Evolutionary conservation across 2,888 invertebrate species (phyloP), one percentile per base, ranked within the genome.

Genomic region (Rhorus exstirpatorius): DNA sequence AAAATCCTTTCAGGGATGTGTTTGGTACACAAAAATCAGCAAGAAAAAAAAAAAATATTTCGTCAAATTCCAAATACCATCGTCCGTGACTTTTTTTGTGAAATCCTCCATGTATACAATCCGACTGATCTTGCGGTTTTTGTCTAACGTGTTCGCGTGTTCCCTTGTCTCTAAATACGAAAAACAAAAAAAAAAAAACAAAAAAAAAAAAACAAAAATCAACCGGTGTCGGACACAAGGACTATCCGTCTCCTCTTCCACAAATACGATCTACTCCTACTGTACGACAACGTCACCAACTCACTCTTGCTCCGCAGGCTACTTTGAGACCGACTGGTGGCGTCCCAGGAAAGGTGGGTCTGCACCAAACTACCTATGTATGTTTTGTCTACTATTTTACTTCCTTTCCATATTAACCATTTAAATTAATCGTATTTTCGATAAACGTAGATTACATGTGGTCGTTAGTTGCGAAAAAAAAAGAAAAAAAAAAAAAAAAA

Each of bases 291-390:
- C 93, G 91, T 91, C 92, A 92, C 91, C 93, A 93, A 92, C 92
- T 93, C 92, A 93, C 92, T 93, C 91, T 93, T 93, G 92, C 93
- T 96, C 97, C 97, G 97, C 97, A 98, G 97, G 97, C 96, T 98
- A 97, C 96, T 97, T 97, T 97, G 98, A 98, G 97, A 92, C 92
- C 90, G 97, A 98, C 95, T 98, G 98, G 98, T 98, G 97, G 97
- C 96, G 97, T 95, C 98, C 98, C 93, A 96, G 98, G 93, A 98
- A 98, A 98, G 98, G 98, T 98, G 96, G 95, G 95, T 95, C 93
- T 93, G 91, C 93, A 93, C 93, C 93, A 92, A 92, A 92, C 92
- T 93, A 92, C 91, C 92, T 92, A 92, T 92, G 92, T 92, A 92
- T 92, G 92, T 92, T 92, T 91, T 91, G 92, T 92, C 92, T 91